Conservation (phyloP, 2,888 invertebrate genomes). For the Drosophila paucipuncta region DNA sequence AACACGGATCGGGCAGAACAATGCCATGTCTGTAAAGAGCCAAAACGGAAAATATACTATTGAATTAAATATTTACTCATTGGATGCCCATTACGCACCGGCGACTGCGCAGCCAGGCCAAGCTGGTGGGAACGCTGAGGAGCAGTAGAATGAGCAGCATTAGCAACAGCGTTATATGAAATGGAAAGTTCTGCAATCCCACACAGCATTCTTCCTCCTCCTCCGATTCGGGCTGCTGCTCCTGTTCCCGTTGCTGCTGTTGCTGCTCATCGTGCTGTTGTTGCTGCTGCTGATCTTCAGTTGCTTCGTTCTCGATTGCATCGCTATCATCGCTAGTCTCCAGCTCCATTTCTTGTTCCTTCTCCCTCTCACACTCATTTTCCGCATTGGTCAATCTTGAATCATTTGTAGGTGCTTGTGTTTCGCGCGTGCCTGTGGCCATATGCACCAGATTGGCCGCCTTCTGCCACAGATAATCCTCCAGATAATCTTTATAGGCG, state of each 20-base stretch:
- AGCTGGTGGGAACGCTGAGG: constrained; percentile 90
- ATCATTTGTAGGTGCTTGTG: background rate
- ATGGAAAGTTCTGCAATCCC: constrained; percentile 87
- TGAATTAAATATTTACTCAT: too few relatives aligned
- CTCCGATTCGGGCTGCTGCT: background rate
- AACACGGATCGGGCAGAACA: constrained; percentile 87
- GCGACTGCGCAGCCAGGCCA: constrained; percentile 93
- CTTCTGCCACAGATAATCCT: constrained; percentile 86
- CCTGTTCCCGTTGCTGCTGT: background rate
- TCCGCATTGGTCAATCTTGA: background rate
- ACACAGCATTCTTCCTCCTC: constrained; percentile 37
- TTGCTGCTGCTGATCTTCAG: background rate
- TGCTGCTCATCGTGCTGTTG: background rate
- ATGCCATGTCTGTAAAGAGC: constrained; percentile 57
- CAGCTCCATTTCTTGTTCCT: background rate
- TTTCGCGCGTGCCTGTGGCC: constrained; percentile 2
- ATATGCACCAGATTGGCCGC: constrained; percentile 75
- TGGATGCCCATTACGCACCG: constrained; percentile 87
- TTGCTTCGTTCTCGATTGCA: constrained; percentile 2
- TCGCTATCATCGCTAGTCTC: constrained; percentile 12
- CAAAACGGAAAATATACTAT: background rate
- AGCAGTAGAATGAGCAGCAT: constrained; percentile 89
- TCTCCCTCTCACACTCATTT: background rate
- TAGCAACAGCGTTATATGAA: constrained; percentile 90
- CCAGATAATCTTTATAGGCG: constrained; percentile 89